phyloP scores from a whole-genome alignment of 2,888 invertebrate species.

The Lepidochitona cinerea region DNA sequence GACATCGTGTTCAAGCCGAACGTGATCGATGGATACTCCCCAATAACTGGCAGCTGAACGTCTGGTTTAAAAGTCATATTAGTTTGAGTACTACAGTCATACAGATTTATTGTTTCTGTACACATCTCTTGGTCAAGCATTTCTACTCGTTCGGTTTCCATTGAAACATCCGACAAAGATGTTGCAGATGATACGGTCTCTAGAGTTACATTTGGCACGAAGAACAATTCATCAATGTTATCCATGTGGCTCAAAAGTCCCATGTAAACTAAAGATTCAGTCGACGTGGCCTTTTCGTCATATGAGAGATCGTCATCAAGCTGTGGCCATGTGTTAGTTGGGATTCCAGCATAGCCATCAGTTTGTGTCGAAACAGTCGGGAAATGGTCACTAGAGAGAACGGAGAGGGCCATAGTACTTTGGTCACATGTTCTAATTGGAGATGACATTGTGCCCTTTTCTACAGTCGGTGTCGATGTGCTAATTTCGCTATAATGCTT shows the following conservation, averaged over 20 bases:
- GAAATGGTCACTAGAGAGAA: background rate
- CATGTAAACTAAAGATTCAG: slow-evolving; percentile 60
- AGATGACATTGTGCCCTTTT: slow-evolving; percentile 24
- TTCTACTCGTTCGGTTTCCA: slow-evolving; percentile 35
- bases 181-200: slow-evolving; percentile 38
- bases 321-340: background rate
- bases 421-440: slow-evolving; percentile 40
- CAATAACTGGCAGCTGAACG: slow-evolving; percentile 21
- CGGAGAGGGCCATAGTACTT: slow-evolving; percentile 51
- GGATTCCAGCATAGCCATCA: background rate
- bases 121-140: slow-evolving; percentile 49
- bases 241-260: slow-evolving; percentile 58
- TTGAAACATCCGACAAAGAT: slow-evolving; percentile 10
- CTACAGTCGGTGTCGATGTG: background rate
- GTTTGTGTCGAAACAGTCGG: background rate
- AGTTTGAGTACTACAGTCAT: slow-evolving; percentile 54
- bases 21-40: background rate
- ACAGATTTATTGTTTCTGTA: slow-evolving; percentile 35
- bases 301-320: slow-evolving; percentile 1
- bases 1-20: too few relatives aligned
- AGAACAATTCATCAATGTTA: slow-evolving; percentile 53
- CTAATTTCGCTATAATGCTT: background rate
- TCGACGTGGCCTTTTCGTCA: slow-evolving; percentile 56
- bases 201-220: slow-evolving; percentile 50
- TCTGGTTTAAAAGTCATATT: slow-evolving; percentile 28